Evolutionary conservation across 2,888 invertebrate species (phyloP).

Genomic region (Agrilus cyanescens): DNA sequence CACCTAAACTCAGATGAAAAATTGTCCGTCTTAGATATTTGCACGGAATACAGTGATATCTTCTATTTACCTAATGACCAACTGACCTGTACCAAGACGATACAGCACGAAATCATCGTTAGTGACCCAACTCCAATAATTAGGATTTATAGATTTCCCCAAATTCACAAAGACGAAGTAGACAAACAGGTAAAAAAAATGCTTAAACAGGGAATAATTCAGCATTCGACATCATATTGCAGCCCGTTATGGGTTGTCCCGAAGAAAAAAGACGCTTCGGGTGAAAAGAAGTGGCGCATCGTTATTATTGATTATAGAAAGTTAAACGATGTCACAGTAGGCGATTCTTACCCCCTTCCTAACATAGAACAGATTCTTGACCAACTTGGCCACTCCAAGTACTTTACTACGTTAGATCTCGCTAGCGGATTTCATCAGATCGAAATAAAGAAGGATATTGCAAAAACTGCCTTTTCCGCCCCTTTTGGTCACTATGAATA

Average conservation of each 20-base stretch:
- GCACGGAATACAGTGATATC: constrained; percentile 4
- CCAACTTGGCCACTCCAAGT: too few species aligned
- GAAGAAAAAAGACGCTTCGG: constrained; percentile 1
- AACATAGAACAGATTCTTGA: too few species aligned
- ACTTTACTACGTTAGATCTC: too few species aligned
- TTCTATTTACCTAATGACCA: background rate
- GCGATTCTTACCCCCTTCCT: too few species aligned
- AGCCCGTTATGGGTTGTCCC: constrained; percentile 5
- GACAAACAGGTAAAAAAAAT: constrained; percentile 3
- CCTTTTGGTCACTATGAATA: too few species aligned
- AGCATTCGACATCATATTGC: constrained; percentile 1
- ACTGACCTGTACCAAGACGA: background rate
- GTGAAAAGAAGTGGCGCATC: too few species aligned
- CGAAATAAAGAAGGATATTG: too few species aligned
- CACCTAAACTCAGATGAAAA: constrained; percentile 4
- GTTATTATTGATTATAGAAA: too few species aligned
- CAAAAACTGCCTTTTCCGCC: too few species aligned
- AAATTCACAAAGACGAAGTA: constrained; percentile 4
- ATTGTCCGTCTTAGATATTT: constrained; percentile 1
- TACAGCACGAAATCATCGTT: background rate
- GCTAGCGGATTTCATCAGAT: too few species aligned
- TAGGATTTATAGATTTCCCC: constrained; percentile 4
- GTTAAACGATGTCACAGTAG: too few species aligned
- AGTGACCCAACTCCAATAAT: background rate
- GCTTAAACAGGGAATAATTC: constrained; percentile 1